Evolutionary conservation across 2,797 vertebrate genomes (phyloP).

Genomic region (Lepilemur ruficaudatus): DNA sequence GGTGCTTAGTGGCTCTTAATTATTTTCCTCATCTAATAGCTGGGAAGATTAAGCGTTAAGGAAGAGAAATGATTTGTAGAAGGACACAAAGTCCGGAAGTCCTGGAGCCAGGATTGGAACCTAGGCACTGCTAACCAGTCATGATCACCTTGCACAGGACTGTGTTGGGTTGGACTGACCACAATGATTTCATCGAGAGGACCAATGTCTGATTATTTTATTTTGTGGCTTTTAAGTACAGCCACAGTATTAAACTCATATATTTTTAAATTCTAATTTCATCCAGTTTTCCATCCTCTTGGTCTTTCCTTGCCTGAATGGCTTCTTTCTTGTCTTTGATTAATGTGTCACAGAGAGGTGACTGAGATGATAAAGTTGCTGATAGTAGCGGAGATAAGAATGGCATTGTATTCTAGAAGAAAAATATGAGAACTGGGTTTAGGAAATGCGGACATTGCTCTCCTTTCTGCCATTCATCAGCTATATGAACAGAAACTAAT

Average conservation of each 20-base stretch:
- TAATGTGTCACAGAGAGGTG: not conserved
- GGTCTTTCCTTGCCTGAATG: not conserved
- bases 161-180: not conserved
- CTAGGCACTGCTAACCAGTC: not conserved
- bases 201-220: not conserved
- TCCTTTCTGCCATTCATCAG: not conserved
- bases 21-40: not conserved
- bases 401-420: not conserved
- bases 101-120: not conserved
- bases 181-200: not conserved
- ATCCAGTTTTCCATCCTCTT: not conserved
- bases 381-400: not conserved
- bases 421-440: not conserved
- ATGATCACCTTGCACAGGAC: not conserved
- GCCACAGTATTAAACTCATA: not conserved
- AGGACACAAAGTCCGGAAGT: not conserved
- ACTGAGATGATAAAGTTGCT: not conserved
- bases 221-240: not conserved
- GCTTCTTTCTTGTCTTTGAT: not conserved
- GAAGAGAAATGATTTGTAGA: not conserved
- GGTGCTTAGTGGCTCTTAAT: not conserved
- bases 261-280: not conserved
- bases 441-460: not conserved
- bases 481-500: not conserved
- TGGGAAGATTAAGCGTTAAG: not conserved